These are phyloP conservation scores for Phalera bucephala DNA, from an alignment of 2,888 invertebrate genomes.

Conservation along the genomic window DNA sequence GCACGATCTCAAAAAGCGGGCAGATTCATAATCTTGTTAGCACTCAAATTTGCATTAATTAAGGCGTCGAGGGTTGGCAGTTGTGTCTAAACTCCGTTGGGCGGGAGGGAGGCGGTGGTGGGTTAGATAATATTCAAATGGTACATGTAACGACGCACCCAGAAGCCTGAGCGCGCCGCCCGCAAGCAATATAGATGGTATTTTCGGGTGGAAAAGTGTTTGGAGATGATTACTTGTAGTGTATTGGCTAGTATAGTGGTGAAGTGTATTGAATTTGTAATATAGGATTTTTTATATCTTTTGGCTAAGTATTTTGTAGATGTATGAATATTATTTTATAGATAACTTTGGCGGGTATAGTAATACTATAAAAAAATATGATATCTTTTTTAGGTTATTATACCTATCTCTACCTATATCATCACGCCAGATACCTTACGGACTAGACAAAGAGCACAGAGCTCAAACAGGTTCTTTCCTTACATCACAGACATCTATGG, in stretches of 20 bases:
- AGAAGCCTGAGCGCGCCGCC: constrained; percentile 64
- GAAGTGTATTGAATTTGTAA: too few species aligned
- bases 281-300: too few species aligned
- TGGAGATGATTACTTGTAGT: constrained; percentile 3
- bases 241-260: background rate
- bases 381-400: too few species aligned
- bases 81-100: constrained; percentile 66
- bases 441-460: too few species aligned
- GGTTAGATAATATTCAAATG: constrained; percentile 83
- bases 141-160: constrained; percentile 80
- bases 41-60: constrained; percentile 83
- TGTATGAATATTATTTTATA: too few species aligned
- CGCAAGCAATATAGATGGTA: constrained; percentile 78
- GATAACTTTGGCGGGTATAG: too few species aligned
- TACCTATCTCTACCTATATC: too few species aligned
- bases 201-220: constrained; percentile 34
- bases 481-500: too few species aligned
- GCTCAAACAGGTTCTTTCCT: too few species aligned
- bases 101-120: constrained; percentile 33
- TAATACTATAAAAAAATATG: too few species aligned
- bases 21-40: constrained; percentile 82
- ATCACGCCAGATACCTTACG: too few species aligned
- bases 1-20: constrained; percentile 67
- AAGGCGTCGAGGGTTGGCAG: constrained; percentile 70
- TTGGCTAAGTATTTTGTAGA: too few species aligned